Evolutionary conservation across 2,797 vertebrate genomes (phyloP).

Genomic region (Alcedo quadribrachys): DNA sequence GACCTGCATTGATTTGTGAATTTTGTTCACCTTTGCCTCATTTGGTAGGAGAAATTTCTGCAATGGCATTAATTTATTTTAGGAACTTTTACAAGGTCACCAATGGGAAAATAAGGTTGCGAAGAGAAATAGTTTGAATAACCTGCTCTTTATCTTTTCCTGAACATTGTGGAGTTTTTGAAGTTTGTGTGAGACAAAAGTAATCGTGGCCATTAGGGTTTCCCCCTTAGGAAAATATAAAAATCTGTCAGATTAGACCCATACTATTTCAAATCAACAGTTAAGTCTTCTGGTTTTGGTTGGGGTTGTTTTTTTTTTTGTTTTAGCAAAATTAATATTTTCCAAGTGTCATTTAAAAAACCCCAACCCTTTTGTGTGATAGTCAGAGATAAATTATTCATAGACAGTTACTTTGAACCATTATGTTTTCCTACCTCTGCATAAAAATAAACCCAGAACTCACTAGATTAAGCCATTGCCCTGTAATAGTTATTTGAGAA

Average conservation of each 20-base stretch:
- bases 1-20: background rate
- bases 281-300: background rate
- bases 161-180: background rate
- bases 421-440: slow-evolving; percentile 31
- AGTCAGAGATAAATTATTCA: slow-evolving; percentile 9
- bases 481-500: slow-evolving; percentile 25
- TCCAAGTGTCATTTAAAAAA: background rate
- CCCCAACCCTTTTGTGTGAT: background rate
- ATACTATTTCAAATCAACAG: background rate
- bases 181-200: background rate
- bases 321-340: background rate
- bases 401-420: slow-evolving; percentile 29
- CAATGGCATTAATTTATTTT: background rate
- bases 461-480: background rate
- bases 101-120: background rate
- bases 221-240: background rate
- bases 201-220: background rate
- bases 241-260: background rate
- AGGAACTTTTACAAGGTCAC: background rate
- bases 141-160: background rate
- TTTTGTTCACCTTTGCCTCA: background rate
- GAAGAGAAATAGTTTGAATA: background rate
- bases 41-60: background rate
- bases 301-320: background rate
- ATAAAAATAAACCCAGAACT: slow-evolving; percentile 45